Conservation (phyloP, 2,797 vertebrate genomes). For the Halcyon chelicuti region DNA sequence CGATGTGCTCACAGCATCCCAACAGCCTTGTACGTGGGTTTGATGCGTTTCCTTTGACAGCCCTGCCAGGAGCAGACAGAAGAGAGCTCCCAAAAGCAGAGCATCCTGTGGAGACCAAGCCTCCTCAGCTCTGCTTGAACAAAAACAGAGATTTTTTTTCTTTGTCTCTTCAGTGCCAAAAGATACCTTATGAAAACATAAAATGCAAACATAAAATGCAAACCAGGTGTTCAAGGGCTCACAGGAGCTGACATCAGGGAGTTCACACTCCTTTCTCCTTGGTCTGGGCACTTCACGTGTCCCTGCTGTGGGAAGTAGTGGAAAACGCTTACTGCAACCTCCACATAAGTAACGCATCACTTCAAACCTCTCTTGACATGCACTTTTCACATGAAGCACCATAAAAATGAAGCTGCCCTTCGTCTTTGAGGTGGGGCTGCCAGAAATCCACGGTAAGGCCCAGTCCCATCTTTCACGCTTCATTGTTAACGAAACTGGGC, state of each 20-base stretch:
- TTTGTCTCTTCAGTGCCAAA: neutral
- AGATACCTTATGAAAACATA: neutral
- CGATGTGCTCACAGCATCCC: neutral
- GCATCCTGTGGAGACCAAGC: neutral
- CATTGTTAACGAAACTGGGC: fast-evolving
- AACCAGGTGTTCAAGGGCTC: neutral
- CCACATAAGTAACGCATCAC: too few relatives aligned
- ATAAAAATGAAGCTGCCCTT: neutral
- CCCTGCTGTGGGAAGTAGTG: neutral
- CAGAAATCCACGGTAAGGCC: neutral
- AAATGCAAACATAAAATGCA: neutral
- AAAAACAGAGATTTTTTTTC: too few relatives aligned
- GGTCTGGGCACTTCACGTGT: neutral
- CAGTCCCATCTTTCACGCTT: neutral
- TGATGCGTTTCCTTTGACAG: neutral
- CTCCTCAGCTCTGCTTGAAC: neutral
- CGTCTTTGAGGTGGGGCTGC: neutral
- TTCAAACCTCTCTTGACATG: neutral
- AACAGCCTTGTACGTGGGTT: neutral
- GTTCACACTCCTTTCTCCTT: neutral
- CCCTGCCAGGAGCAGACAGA: neutral
- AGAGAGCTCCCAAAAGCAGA: neutral
- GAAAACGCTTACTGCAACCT: neutral
- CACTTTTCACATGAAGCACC: neutral
- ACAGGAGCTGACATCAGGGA: neutral